Evolutionary conservation across 2,113 vertebrate species (phyloP).

Genomic region (Chlorodrepanis virens): DNA sequence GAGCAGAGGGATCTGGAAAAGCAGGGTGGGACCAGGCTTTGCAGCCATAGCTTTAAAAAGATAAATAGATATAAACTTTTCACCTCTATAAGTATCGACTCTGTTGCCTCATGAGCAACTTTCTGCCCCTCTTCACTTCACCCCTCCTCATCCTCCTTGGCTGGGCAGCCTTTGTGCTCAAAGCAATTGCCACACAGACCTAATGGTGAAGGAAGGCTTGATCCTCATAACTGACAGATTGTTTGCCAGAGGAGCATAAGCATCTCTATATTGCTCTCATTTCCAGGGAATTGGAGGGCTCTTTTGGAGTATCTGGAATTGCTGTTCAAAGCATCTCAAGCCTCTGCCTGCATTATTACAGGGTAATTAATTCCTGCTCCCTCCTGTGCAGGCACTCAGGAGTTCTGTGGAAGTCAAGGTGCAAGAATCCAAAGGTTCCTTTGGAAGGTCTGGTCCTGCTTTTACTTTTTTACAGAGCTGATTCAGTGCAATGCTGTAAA

Average conservation of each 20-base stretch:
- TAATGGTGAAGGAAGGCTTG: not conserved
- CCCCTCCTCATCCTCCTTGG: not conserved
- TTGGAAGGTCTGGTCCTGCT: not conserved
- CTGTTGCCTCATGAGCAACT: not conserved
- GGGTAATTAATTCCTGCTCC: not conserved
- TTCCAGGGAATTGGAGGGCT: not conserved
- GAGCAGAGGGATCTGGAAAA: not conserved
- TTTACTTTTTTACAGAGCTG: not conserved
- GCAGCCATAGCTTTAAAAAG: not conserved
- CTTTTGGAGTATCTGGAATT: not conserved
- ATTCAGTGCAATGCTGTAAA: not conserved
- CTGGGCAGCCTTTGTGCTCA: not conserved
- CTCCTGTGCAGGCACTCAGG: not conserved
- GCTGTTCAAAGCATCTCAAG: not conserved
- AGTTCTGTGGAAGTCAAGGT: not conserved
- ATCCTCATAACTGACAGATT: not conserved
- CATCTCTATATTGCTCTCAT: not conserved
- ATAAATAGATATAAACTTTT: not conserved
- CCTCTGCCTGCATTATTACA: not conserved
- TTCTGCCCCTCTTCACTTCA: not conserved
- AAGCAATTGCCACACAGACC: rapidly evolving
- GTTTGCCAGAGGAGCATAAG: not conserved
- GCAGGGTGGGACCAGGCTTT: not conserved
- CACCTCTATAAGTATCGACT: too few species aligned
- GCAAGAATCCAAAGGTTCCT: not conserved